phyloP scores from a whole-genome alignment of 2,888 invertebrate genomes.

The Brenthis daphne region DNA sequence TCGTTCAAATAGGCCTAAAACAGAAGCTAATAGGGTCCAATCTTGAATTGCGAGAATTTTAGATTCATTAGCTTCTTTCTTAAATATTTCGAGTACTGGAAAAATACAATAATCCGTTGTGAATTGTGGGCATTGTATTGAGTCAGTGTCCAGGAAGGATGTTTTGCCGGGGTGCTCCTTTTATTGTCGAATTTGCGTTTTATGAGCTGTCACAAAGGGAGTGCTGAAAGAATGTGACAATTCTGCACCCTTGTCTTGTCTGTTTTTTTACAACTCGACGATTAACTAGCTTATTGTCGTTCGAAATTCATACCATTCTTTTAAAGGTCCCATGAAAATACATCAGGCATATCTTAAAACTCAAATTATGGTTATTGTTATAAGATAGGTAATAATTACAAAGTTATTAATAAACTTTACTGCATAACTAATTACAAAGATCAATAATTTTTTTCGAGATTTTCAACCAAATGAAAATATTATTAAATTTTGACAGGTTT shows the following conservation, averaged over 20 bases:
- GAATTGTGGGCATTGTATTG: conserved; percentile 78
- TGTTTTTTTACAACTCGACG: conserved; percentile 51
- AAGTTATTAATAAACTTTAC: background rate
- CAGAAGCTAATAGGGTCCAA: conserved; percentile 50
- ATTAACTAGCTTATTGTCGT: conserved; percentile 45
- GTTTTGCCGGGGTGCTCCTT: conserved; percentile 76
- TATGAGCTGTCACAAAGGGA: conserved; percentile 74
- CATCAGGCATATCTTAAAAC: background rate
- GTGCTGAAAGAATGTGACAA: conserved; percentile 69
- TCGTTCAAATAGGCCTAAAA: conserved; percentile 48
- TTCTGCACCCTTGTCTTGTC: conserved; percentile 59
- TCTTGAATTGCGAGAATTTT: conserved; percentile 46
- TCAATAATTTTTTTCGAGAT: too few species aligned
- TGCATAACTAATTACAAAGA: too few species aligned
- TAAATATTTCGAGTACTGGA: conserved; percentile 77
- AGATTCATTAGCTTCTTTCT: conserved; percentile 76
- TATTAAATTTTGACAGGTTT: background rate
- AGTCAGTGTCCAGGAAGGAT: conserved; percentile 81
- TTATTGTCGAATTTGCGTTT: conserved; percentile 82
- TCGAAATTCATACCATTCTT: conserved; percentile 19
- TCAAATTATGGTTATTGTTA: background rate
- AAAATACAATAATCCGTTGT: conserved; percentile 79
- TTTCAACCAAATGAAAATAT: too few species aligned
- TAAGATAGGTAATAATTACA: background rate
- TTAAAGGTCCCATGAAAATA: conserved; percentile 6